A percentile compares a stretch with the other conserved stretches of the same genome.
These are phyloP conservation scores for Xenopus tropicalis DNA, from an alignment of 2,113 vertebrate genomes.

Conservation along the genomic window UCB_Xtro_10.0 CM004450.2:115339501-115340000, in stretches of 20 bases:
- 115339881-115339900: too few species aligned
- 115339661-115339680: conserved; percentile 22
- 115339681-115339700: conserved; percentile 9
- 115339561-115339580: conserved; percentile 1
- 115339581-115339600: conserved; percentile 31
- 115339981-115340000: too few species aligned
- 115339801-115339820: conserved; percentile 17
- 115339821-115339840: neutral
- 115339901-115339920: too few species aligned
- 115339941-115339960: too few species aligned
- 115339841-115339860: too few species aligned
- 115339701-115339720: neutral
- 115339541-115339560: neutral
- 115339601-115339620: conserved; percentile 48
- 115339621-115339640: conserved; percentile 26
- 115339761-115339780: conserved; percentile 11
- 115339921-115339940: too few species aligned
- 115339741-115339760: conserved; percentile 17
- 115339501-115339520: conserved; percentile 1
- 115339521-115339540: neutral
- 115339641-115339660: conserved; percentile 35
- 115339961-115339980: too few species aligned
- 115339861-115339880: too few species aligned
- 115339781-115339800: conserved; percentile 34
- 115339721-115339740: neutral